A percentile compares a stretch with the other conserved stretches of the same genome.
phyloP scores from a whole-genome alignment of 2,888 invertebrate species.

The Thecophora atra region DNA sequence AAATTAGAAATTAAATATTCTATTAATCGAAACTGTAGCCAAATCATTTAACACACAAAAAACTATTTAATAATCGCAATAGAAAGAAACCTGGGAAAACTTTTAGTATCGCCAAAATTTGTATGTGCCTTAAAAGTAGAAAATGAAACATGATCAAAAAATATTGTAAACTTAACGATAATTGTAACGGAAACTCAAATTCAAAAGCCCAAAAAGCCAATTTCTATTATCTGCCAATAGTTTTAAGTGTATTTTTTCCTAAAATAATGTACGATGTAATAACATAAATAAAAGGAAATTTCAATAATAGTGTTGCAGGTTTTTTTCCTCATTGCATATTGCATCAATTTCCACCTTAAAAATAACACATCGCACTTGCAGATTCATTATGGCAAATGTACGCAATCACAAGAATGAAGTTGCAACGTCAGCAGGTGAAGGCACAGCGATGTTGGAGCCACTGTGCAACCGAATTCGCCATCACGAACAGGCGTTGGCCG shows the following conservation, averaged over 20 bases:
- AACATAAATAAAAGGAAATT: slow-evolving; percentile 36
- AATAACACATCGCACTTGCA: slow-evolving; percentile 33
- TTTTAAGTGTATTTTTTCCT: slow-evolving; percentile 40
- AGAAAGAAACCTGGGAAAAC: not conserved
- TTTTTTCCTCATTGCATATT: not conserved
- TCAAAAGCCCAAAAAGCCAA: slow-evolving; percentile 10
- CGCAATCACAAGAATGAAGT: slow-evolving; percentile 20
- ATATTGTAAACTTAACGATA: not conserved
- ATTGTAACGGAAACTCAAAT: not conserved
- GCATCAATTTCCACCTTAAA: slow-evolving; percentile 21
- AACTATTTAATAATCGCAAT: slow-evolving; percentile 27
- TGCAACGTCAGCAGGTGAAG: not conserved
- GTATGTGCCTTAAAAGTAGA: slow-evolving; percentile 31
- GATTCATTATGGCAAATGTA: slow-evolving; percentile 39
- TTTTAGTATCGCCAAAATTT: slow-evolving; percentile 13
- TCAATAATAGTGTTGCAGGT: not conserved
- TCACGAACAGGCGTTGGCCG: slow-evolving; percentile 33
- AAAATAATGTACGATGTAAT: slow-evolving; percentile 39
- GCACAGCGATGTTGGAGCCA: not conserved
- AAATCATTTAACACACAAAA: slow-evolving; percentile 9
- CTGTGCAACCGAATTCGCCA: slow-evolving; percentile 11
- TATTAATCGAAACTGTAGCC: not conserved
- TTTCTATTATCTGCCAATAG: slow-evolving; percentile 37
- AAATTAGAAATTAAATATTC: not conserved
- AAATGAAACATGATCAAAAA: slow-evolving; percentile 14